These are phyloP conservation scores for Galeopterus variegatus DNA, from an alignment of 2,113 vertebrate genomes.

Conservation along the genomic window DNA sequence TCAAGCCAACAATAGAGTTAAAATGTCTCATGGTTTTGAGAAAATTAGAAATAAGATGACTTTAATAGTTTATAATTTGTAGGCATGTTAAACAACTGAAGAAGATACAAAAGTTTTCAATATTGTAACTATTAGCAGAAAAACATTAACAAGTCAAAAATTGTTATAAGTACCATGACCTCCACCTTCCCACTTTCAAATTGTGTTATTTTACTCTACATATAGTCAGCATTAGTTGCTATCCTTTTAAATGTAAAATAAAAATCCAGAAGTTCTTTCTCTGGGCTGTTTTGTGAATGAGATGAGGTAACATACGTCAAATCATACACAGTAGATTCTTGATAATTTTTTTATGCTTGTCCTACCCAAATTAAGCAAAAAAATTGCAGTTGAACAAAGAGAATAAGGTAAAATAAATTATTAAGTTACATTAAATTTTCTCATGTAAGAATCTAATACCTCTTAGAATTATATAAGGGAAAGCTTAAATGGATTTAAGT, in stretches of 20 bases:
- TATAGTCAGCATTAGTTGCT: background rate
- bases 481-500: background rate
- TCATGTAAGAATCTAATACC: background rate
- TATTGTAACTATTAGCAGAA: background rate
- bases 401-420: background rate
- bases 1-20: background rate
- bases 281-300: slow-evolving; percentile 13
- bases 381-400: background rate
- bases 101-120: background rate
- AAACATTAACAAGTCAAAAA: background rate
- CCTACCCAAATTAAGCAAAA: background rate
- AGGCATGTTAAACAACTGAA: background rate
- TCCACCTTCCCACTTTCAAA: background rate
- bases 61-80: background rate
- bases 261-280: background rate
- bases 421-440: slow-evolving; percentile 8
- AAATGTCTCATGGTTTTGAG: background rate
- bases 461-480: background rate
- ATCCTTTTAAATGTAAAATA: background rate
- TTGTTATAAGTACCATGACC: background rate
- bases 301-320: background rate
- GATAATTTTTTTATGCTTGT: background rate
- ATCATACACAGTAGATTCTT: background rate
- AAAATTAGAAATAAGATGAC: background rate
- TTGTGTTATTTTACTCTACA: background rate